Evolutionary conservation across 2,888 invertebrate species (phyloP).

Genomic region (Odontothrips loti): DNA sequence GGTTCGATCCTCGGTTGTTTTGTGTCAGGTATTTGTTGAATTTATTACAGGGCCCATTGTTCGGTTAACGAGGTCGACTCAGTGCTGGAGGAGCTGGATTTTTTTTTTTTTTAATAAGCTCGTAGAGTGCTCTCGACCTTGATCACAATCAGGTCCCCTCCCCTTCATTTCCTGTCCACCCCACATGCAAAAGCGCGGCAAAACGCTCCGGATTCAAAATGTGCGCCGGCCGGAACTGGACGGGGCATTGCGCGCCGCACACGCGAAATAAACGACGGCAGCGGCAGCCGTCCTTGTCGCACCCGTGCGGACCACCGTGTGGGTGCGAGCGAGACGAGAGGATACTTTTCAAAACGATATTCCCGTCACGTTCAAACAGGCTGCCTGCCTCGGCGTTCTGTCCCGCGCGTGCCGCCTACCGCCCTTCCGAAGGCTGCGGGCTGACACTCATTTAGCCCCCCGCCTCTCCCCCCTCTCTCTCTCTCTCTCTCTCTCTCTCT

Average conservation of each 20-base stretch:
- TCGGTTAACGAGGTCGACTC: too few relatives aligned
- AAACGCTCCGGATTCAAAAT: background rate
- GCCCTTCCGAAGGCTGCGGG: background rate
- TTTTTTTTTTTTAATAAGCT: too few relatives aligned
- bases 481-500: too few relatives aligned
- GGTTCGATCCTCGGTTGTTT: too few relatives aligned
- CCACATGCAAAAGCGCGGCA: constrained; percentile 2
- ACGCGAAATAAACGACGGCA: too few relatives aligned
- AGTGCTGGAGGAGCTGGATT: too few relatives aligned
- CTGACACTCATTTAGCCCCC: background rate
- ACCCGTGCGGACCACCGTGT: too few relatives aligned
- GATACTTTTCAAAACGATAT: background rate
- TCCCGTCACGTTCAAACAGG: background rate
- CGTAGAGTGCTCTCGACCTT: too few relatives aligned
- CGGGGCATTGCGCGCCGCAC: background rate
- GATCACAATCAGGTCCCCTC: background rate
- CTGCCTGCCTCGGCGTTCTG: background rate
- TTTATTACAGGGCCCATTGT: too few relatives aligned
- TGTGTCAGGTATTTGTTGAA: too few relatives aligned
- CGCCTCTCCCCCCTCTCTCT: background rate
- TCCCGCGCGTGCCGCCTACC: background rate
- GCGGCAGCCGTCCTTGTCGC: too few relatives aligned
- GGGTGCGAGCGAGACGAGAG: background rate
- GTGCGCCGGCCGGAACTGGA: background rate
- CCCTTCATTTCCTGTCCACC: background rate